Evolutionary conservation across 2,113 vertebrate species (phyloP).

Genomic region (Hipposideros armiger): DNA sequence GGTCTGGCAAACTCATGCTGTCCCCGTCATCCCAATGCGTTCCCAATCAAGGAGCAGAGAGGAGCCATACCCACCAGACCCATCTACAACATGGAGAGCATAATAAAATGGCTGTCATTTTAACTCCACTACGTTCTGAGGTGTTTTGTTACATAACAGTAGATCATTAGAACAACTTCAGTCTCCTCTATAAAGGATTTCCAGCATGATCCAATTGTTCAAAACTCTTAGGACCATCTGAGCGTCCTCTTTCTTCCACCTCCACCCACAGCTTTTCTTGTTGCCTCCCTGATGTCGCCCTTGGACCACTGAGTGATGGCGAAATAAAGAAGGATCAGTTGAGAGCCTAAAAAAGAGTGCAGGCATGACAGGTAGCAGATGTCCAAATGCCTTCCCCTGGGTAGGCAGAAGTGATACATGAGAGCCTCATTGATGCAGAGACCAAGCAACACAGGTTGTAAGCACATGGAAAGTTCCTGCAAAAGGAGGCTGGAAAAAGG

Average conservation of each 20-base stretch:
- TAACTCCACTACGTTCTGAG: not conserved
- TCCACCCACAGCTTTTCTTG: not conserved
- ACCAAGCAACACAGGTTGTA: not conserved
- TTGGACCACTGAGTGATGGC: not conserved
- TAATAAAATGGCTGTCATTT: not conserved
- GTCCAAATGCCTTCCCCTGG: not conserved
- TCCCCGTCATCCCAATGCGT: not conserved
- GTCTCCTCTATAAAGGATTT: slow-evolving; percentile 31
- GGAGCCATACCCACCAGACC: not conserved
- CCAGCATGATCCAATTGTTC: slow-evolving; percentile 34
- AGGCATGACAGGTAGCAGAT: not conserved
- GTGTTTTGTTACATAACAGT: not conserved
- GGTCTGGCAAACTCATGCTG: not conserved
- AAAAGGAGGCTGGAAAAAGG: not conserved
- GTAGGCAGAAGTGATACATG: not conserved
- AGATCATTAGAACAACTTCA: not conserved
- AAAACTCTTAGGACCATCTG: slow-evolving; percentile 13
- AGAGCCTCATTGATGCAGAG: slow-evolving; percentile 34
- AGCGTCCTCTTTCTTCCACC: slow-evolving; percentile 34
- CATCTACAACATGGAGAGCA: not conserved
- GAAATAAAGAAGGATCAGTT: not conserved
- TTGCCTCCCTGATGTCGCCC: not conserved
- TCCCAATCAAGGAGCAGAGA: not conserved
- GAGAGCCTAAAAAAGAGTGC: not conserved
- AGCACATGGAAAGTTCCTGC: not conserved